These are phyloP conservation scores for Syngnathus scovelli DNA, from an alignment of 2,113 vertebrate genomes.

Conservation along the genomic window DNA sequence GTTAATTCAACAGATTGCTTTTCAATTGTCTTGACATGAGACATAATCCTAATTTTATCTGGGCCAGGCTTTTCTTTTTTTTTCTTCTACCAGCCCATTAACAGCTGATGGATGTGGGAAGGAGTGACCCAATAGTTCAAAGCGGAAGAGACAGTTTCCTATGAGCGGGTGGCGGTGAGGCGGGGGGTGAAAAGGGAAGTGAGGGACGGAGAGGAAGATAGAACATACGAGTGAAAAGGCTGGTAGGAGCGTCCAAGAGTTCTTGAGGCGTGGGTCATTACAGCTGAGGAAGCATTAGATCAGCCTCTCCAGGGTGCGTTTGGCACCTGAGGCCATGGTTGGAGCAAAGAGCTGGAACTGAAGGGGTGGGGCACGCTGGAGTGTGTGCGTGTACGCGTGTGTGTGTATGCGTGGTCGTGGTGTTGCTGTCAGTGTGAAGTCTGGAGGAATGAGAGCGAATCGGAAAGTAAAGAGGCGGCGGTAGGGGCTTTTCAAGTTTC, in stretches of 20 bases:
- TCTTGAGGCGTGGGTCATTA: slow-evolving; percentile 42
- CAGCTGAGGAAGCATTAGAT: slow-evolving; percentile 64
- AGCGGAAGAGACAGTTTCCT: slow-evolving; percentile 64
- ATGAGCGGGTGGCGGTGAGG: slow-evolving; percentile 25
- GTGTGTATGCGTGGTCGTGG: not conserved
- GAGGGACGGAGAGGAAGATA: slow-evolving; percentile 32
- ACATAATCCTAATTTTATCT: slow-evolving; percentile 4
- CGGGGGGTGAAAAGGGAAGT: slow-evolving; percentile 14
- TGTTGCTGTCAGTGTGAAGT: slow-evolving; percentile 16
- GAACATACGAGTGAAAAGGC: slow-evolving; percentile 39
- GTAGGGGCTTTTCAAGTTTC: slow-evolving; percentile 10
- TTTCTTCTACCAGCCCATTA: slow-evolving; percentile 55
- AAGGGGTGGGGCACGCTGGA: slow-evolving; percentile 6
- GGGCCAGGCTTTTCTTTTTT: slow-evolving; percentile 16
- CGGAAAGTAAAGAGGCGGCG: slow-evolving; percentile 30
- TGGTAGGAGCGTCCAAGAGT: slow-evolving; percentile 26
- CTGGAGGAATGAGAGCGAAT: slow-evolving; percentile 24
- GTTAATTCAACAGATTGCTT: not conserved
- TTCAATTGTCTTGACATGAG: slow-evolving; percentile 15
- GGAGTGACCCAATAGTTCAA: slow-evolving; percentile 59
- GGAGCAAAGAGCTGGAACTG: slow-evolving; percentile 30
- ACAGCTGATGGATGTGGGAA: slow-evolving; percentile 70
- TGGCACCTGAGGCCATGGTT: slow-evolving; percentile 55
- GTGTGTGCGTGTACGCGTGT: not conserved
- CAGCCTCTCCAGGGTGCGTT: slow-evolving; percentile 53